Base-by-base conservation (phyloP, 2,113 vertebrate species). In the Hippoglossus stenolepis region DNA sequence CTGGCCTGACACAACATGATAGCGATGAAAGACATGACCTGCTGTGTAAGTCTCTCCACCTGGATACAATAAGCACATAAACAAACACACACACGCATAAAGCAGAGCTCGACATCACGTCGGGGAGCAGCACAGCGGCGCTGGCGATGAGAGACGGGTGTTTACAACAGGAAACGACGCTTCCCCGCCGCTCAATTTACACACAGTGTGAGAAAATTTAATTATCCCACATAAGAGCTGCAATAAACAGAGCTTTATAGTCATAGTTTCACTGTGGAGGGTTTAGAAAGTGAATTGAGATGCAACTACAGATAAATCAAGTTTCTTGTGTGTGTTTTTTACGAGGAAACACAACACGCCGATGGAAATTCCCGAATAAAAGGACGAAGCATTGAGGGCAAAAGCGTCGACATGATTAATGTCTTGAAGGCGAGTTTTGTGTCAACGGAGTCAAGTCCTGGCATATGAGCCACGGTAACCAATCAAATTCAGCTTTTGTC, bases 51-150 rank as follows among this genome's bases (percentile, higher is more conserved):
- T 68, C 58, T 58, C 72, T 76, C 74, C 84, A 56, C 68, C 70
- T 74, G 77, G 86, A 83, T 81, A 83, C 74, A 82, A 78, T 74
- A 69, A 90, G 82, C 26, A 38, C 75, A 81, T 65, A 84, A 80
- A 86, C 85, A 87, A 89, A 88, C 80, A 70, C 73, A 51, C 56
- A 17, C 63, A 15, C 35, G 17, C 53, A 83, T 62, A 74, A 71
- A 75, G 79, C 73, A 66, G 69, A 74, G 72, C 49, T 43, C 79
- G 75, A 82, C 85, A 80, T 77, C 72, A 70, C 58, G 65, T 40
- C 23, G 26, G 79, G 77, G 56, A 75, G 58, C 80, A 80, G 76
- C 73, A 35, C 31, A 77, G 64, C 63, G 23, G 12, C 75, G 73
- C 21, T 71, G 65, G 26, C 38, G 86, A 71, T 80, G 90, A 86